phyloP scores from a whole-genome alignment of 2,113 vertebrate species.

The Melanocharis versteri region DNA sequence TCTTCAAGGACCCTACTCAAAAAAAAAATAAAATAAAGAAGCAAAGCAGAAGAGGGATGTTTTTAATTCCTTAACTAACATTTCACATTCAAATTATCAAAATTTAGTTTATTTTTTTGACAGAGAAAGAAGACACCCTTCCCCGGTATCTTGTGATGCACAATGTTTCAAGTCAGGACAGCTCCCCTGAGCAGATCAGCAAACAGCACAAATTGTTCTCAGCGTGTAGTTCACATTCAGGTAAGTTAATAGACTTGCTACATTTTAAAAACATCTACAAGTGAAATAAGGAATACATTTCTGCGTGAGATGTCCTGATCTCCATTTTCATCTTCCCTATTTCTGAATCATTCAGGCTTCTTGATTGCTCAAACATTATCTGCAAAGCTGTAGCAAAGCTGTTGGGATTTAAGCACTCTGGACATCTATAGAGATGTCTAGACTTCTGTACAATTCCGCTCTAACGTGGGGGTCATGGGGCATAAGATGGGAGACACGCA shows the following conservation, averaged over 20 bases:
- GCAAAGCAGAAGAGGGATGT: neutral
- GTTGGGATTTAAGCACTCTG: neutral
- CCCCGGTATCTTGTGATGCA: fast-evolving
- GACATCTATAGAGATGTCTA: neutral
- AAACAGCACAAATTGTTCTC: neutral
- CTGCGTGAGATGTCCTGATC: neutral
- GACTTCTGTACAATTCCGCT: neutral
- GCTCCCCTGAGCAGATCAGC: neutral
- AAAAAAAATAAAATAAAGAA: neutral
- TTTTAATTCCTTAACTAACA: neutral
- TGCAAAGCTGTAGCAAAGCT: neutral
- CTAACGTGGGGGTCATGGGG: fast-evolving
- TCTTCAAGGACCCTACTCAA: neutral
- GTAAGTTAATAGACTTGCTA: neutral
- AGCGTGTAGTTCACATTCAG: neutral
- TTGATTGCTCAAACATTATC: neutral
- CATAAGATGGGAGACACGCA: neutral
- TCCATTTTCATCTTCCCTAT: neutral
- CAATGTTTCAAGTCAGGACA: neutral
- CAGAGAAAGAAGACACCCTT: neutral
- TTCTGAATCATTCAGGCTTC: neutral
- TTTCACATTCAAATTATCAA: neutral
- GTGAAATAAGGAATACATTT: neutral
- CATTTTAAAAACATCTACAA: neutral
- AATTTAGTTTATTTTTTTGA: neutral